Conservation (phyloP, 2,113 vertebrate genomes). For the Tichodroma muraria region DNA sequence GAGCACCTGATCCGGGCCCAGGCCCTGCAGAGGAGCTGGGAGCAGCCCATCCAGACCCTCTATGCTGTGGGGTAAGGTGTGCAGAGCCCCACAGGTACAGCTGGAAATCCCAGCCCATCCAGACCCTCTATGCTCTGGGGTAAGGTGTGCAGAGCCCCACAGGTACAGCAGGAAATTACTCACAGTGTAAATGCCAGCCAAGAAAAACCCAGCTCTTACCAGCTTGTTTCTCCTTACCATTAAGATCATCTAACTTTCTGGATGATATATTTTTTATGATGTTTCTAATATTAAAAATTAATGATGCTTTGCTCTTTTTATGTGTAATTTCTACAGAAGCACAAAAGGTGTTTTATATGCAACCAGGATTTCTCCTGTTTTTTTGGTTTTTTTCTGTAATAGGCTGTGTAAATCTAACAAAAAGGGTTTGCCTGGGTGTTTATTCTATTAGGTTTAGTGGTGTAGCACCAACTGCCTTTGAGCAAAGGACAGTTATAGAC, state of each 20-base stretch:
- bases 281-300: not conserved
- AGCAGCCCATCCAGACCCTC: conserved; percentile 71
- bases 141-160: not conserved
- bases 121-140: conserved; percentile 80
- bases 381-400: not conserved
- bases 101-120: conserved; percentile 38
- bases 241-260: not conserved
- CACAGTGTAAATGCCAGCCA: not conserved
- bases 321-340: not conserved
- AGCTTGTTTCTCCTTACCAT: not conserved
- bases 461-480: not conserved
- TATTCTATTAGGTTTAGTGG: not conserved
- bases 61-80: conserved; percentile 82
- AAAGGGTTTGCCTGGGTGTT: not conserved
- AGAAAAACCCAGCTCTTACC: not conserved
- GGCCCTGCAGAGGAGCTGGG: conserved; percentile 69
- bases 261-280: rapidly evolving
- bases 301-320: not conserved
- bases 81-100: rapidly evolving
- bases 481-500: not conserved
- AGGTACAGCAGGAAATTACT: not conserved
- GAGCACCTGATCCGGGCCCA: conserved; percentile 82
- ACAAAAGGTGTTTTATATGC: not conserved
- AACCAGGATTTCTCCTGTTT: not conserved
- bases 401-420: not conserved